A percentile compares a stretch with the other conserved stretches of the same genome.
Conservation (phyloP, 1,140 invertebrate species). For the Venturia canescens region DNA sequence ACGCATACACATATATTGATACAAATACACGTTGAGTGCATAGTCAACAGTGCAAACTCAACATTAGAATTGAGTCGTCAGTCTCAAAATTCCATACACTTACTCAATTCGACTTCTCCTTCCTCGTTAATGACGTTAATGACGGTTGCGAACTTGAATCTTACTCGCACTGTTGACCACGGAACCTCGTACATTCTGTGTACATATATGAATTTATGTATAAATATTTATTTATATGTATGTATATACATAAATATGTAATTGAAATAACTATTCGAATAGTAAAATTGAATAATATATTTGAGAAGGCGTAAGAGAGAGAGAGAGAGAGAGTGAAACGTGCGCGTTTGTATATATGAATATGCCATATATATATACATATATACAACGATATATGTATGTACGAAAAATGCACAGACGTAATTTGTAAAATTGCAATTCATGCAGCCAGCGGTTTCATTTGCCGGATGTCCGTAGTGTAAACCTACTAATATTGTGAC, state of each 20-base stretch:
- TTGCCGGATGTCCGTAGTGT: neutral
- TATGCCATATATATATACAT: conserved; percentile 47
- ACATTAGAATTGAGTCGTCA: too few species aligned
- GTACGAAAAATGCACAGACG: conserved; percentile 4
- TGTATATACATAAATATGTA: conserved; percentile 43
- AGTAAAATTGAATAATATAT: conserved; percentile 74
- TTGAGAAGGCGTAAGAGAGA: conserved; percentile 61
- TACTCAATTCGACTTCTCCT: too few species aligned
- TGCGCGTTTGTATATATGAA: conserved; percentile 55
- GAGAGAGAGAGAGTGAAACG: neutral
- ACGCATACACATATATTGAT: too few species aligned
- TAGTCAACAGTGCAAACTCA: too few species aligned
- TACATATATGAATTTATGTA: too few species aligned
- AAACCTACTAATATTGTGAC: too few species aligned
- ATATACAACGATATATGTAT: conserved; percentile 54
- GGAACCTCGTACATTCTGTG: too few species aligned
- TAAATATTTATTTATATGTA: conserved; percentile 57
- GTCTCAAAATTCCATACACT: too few species aligned
- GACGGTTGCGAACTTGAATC: too few species aligned
- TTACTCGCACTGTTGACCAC: too few species aligned
- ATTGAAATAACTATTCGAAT: conserved; percentile 67
- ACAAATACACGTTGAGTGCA: too few species aligned
- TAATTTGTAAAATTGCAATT: conserved; percentile 35
- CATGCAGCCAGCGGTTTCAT: conserved; percentile 2
- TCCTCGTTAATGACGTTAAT: too few species aligned